Evolutionary conservation across 2,797 vertebrate species (phyloP).

Genomic region (Numenius phaeopus): DNA sequence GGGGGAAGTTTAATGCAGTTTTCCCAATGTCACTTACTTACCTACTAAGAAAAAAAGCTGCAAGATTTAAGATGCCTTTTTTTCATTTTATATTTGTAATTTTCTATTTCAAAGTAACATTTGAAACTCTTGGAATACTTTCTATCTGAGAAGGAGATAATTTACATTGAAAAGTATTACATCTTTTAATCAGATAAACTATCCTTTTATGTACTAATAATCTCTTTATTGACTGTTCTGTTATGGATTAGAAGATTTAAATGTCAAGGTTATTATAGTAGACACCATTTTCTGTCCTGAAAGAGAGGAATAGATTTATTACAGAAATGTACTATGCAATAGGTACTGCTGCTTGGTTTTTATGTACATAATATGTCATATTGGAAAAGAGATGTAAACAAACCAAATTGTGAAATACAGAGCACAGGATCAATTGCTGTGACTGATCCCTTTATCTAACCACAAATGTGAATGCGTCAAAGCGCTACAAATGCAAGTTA

Average conservation of each 20-base stretch:
- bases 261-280: constrained; percentile 8
- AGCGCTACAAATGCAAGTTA: neutral
- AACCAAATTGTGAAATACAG: neutral
- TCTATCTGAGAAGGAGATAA: neutral
- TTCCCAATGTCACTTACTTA: neutral
- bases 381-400: constrained; percentile 18
- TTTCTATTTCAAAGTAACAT: neutral
- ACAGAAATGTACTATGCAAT: neutral
- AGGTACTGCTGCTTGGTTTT: neutral
- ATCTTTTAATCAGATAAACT: constrained; percentile 19
- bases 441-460: neutral
- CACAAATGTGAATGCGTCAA: neutral
- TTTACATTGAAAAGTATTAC: neutral
- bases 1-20: neutral
- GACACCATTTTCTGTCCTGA: neutral
- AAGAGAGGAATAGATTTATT: neutral
- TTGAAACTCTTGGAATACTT: neutral
- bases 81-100: neutral
- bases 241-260: constrained; percentile 27
- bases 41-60: neutral
- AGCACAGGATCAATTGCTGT: neutral
- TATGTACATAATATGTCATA: neutral
- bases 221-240: constrained; percentile 15
- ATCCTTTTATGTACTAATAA: constrained; percentile 11
- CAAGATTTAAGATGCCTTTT: neutral